Evolutionary conservation across 2,888 invertebrate species (phyloP).

Genomic region (Atethmia centrago): DNA sequence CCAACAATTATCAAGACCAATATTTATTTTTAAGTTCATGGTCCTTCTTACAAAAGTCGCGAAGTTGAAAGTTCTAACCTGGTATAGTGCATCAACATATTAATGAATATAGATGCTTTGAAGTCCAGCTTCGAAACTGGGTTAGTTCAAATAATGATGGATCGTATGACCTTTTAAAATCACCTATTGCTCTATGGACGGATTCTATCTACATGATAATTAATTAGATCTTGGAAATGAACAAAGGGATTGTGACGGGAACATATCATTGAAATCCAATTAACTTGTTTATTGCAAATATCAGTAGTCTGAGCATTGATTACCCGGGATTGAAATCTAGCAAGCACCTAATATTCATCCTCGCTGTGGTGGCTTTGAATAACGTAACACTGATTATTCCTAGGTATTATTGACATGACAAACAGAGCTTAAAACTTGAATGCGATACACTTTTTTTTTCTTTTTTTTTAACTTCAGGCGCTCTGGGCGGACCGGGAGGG

Average conservation of each 20-base stretch:
- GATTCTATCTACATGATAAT: not conserved
- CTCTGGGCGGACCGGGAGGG: too few species aligned
- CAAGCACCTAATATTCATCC: not conserved
- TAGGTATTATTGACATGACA: not conserved
- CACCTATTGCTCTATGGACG: not conserved
- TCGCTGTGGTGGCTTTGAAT: not conserved
- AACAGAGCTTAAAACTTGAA: not conserved
- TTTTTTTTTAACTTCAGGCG: not conserved
- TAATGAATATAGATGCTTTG: not conserved
- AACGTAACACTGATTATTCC: not conserved
- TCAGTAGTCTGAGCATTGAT: not conserved
- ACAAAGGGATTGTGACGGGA: not conserved
- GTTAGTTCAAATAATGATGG: not conserved
- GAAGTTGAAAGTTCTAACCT: not conserved
- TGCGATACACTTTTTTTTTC: not conserved
- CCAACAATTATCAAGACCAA: slow-evolving; percentile 8
- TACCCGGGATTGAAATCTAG: not conserved
- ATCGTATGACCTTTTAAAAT: not conserved
- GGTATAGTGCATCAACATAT: too few species aligned
- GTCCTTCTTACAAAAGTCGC: not conserved
- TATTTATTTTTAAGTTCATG: slow-evolving; percentile 22
- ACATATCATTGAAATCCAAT: not conserved
- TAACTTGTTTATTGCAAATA: not conserved
- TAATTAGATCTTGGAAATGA: not conserved
- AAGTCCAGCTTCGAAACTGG: slow-evolving; percentile 4